Evolutionary conservation across 2,797 vertebrate species (phyloP).

Genomic region (Merluccius polli): DNA sequence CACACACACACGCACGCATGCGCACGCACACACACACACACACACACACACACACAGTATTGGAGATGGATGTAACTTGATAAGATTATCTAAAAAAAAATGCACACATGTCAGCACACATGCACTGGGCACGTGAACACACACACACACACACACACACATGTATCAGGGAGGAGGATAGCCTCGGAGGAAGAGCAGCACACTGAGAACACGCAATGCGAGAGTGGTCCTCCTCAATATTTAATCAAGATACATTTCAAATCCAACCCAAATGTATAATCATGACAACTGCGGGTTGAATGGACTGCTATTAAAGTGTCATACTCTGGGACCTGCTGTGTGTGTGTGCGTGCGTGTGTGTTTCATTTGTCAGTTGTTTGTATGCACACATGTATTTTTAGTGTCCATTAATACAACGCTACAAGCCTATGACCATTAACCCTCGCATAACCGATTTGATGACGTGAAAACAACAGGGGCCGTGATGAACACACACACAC

Average conservation of each 20-base stretch:
- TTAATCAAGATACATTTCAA: constrained; percentile 71
- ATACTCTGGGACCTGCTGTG: constrained; percentile 31
- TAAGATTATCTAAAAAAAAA: constrained; percentile 6
- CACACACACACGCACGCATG: not conserved
- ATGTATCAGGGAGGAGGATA: constrained; percentile 32
- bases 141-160: constrained; percentile 20
- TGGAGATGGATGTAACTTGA: constrained; percentile 5
- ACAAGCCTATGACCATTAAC: not conserved
- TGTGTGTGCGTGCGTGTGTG: constrained; percentile 21
- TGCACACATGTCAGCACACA: constrained; percentile 12
- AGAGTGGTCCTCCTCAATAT: constrained; percentile 68
- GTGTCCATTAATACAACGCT: not conserved
- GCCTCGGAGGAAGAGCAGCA: constrained; percentile 64
- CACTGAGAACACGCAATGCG: constrained; percentile 64
- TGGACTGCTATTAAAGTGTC: constrained; percentile 62
- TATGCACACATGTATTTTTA: not conserved
- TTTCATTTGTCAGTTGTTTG: constrained; percentile 20
- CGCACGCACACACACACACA: constrained; percentile 8
- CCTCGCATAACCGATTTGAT: not conserved
- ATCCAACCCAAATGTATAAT: constrained; percentile 68
- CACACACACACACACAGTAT: constrained; percentile 1
- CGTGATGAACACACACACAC: too few species aligned
- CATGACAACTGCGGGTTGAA: constrained; percentile 59
- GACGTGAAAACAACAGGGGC: not conserved
- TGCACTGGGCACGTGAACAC: constrained; percentile 7